Evolutionary conservation across 2,113 vertebrate genomes (phyloP), one percentile per base, ranked within the genome.

Genomic region (Fregetta grallaria): DNA sequence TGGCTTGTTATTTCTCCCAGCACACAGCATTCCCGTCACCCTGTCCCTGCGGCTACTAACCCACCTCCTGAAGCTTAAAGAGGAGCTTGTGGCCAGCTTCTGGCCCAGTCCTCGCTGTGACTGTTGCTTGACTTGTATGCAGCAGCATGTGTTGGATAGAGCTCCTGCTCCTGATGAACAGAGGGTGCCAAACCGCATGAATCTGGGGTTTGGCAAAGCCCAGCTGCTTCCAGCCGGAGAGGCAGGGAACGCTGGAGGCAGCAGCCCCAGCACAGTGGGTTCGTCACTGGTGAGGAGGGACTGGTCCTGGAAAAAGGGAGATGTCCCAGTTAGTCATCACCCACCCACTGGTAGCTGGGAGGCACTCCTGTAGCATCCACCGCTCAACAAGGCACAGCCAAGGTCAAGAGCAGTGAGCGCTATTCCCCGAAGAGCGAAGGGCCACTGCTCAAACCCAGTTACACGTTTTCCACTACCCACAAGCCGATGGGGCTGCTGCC

Each of bases 151-250:
- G 82, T 29, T 85, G 92, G 86, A 94, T 70, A 77, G 84, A 91
- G 71, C 77, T 89, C 17, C 91, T 47, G 71, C 66, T 95, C 58
- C 80, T 36, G 77, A 30, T 11, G 89, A 94, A 6, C 29, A 19
- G 74, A 83, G 70, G 15, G 66, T 94, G 96, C 94, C 94, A 95
- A 96, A 94, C 95, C 77, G 1, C 89, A 94, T 13, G 87, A 47
- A 66, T 79, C 84, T 83, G 81, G 86, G 96, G 49, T 58, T 92
- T 96, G 95, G 91, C 97, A 96, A 73, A 88, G 81, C 16, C 84
- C 53, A 4, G 38, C 58, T 83, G 71, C 89, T 88, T 59, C 55
- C 71, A 82, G 80, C 23, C 0, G 0, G 70, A 85, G 66, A 84
- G 42, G 29, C 80, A 90, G 67, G 76, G 77, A 96, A 59, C 0